phyloP scores from a whole-genome alignment of 2,888 invertebrate species.

The Stenoptilia bipunctidactyla region DNA sequence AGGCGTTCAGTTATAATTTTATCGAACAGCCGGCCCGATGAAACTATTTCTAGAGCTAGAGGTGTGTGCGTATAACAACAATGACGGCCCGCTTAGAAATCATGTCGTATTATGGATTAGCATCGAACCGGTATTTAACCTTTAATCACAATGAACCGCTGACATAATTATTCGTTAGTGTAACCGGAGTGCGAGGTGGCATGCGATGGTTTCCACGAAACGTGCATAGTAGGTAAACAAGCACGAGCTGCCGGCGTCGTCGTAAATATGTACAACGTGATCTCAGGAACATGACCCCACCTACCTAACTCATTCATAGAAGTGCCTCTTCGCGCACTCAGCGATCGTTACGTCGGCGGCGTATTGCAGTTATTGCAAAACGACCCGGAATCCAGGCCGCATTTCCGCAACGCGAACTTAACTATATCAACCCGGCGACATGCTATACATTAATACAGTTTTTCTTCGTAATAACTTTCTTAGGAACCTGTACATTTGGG shows the following conservation, averaged over 20 bases:
- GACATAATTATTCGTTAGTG: slow-evolving; percentile 59
- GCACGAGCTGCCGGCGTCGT: slow-evolving; percentile 32
- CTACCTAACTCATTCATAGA: slow-evolving; percentile 48
- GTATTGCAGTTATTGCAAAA: slow-evolving; percentile 27
- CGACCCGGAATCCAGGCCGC: slow-evolving; percentile 33
- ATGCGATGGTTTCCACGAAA: slow-evolving; percentile 43
- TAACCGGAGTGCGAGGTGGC: slow-evolving; percentile 45
- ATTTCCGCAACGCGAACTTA: slow-evolving; percentile 25
- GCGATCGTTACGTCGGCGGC: slow-evolving; percentile 28
- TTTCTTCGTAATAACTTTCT: slow-evolving; percentile 1
- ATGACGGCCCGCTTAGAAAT: slow-evolving; percentile 21
- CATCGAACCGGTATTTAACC: slow-evolving; percentile 28
- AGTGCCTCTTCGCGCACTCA: slow-evolving; percentile 27
- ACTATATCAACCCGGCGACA: slow-evolving; percentile 11
- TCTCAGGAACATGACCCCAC: slow-evolving; percentile 31
- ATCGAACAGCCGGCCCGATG: slow-evolving; percentile 48
- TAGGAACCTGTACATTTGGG: slow-evolving; percentile 64
- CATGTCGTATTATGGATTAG: slow-evolving; percentile 15
- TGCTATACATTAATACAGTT: slow-evolving; percentile 15
- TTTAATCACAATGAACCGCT: slow-evolving; percentile 48
- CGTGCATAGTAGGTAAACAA: slow-evolving; percentile 37
- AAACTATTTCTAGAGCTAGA: slow-evolving; percentile 56
- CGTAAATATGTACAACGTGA: slow-evolving; percentile 34
- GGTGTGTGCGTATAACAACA: slow-evolving; percentile 16
- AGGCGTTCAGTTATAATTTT: slow-evolving; percentile 26